phyloP scores from a whole-genome alignment of 1,140 invertebrate genomes.

The Drosophila auraria region DNA sequence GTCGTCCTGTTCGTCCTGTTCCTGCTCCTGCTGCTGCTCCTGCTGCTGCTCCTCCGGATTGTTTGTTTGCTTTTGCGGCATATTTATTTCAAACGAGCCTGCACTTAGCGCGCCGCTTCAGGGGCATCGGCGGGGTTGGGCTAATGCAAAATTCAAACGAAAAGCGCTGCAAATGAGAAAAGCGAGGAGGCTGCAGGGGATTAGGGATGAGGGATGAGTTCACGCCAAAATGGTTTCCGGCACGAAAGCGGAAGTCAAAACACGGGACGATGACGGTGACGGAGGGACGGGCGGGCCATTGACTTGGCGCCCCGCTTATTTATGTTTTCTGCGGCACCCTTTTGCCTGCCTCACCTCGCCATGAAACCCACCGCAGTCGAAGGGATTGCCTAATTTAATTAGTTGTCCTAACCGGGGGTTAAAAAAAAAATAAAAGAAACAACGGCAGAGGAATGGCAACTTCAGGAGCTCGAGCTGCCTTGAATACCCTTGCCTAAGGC shows the following conservation, averaged over 20 bases:
- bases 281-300: constrained; percentile 18
- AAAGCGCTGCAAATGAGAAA: constrained; percentile 79
- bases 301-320: constrained; percentile 55
- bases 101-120: constrained; percentile 62
- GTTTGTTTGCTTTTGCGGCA: constrained; percentile 81
- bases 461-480: background rate
- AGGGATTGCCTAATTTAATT: constrained; percentile 81
- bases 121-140: constrained; percentile 1
- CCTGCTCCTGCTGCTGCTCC: constrained; percentile 19
- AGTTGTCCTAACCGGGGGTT: constrained; percentile 52
- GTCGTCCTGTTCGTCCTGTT: constrained; percentile 1
- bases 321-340: constrained; percentile 66
- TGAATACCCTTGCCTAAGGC: constrained; percentile 3
- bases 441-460: constrained; percentile 3
- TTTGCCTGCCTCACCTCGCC: background rate
- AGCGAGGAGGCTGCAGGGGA: constrained; percentile 34
- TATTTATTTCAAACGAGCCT: constrained; percentile 82
- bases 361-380: constrained; percentile 28
- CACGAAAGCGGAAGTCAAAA: constrained; percentile 78
- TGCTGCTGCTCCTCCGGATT: constrained; percentile 49
- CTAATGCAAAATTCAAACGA: constrained; percentile 81
- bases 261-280: constrained; percentile 30
- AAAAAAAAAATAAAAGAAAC: constrained; percentile 18
- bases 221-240: constrained; percentile 82
- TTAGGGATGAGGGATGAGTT: constrained; percentile 42